phyloP scores from a whole-genome alignment of 2,797 vertebrate genomes.

The Melanotaenia pygmaea region DNA sequence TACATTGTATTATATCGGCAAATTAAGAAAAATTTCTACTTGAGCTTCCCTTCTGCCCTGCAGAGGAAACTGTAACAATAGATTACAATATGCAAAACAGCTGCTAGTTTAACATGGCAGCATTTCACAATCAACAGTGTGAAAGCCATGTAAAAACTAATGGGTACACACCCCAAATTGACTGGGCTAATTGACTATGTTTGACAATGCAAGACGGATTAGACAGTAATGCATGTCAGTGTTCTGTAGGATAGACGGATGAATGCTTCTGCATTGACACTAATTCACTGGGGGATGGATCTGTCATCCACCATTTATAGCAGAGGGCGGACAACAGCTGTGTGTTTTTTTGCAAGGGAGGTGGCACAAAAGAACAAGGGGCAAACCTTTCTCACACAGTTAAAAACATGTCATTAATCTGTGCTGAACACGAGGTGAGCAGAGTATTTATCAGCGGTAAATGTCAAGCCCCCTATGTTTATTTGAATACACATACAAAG shows the following conservation, averaged over 20 bases:
- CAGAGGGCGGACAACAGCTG: slow-evolving; percentile 29
- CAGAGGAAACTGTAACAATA: slow-evolving; percentile 14
- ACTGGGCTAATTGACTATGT: slow-evolving; percentile 56
- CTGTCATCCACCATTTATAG: slow-evolving; percentile 38
- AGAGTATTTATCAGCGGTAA: slow-evolving; percentile 3
- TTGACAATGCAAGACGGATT: slow-evolving; percentile 46
- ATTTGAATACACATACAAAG: background rate
- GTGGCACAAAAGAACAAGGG: slow-evolving; percentile 14
- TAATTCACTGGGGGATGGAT: slow-evolving; percentile 29
- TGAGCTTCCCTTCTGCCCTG: background rate
- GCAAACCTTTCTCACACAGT: background rate
- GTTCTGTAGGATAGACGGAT: slow-evolving; percentile 43
- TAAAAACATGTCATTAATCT: slow-evolving; percentile 11
- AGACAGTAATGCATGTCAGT: slow-evolving; percentile 42
- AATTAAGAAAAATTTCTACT: background rate
- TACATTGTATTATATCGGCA: background rate
- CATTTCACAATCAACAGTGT: slow-evolving; percentile 47
- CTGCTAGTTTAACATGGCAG: slow-evolving; percentile 59
- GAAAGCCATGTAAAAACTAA: slow-evolving; percentile 60
- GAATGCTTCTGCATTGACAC: slow-evolving; percentile 41
- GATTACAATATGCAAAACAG: slow-evolving; percentile 31
- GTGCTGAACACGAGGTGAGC: background rate
- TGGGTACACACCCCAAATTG: slow-evolving; percentile 52
- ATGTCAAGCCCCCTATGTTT: background rate
- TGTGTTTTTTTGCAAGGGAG: slow-evolving; percentile 1